Base-by-base conservation (phyloP, 2,888 invertebrate species). In the Gymnosoma rotundatum region DNA sequence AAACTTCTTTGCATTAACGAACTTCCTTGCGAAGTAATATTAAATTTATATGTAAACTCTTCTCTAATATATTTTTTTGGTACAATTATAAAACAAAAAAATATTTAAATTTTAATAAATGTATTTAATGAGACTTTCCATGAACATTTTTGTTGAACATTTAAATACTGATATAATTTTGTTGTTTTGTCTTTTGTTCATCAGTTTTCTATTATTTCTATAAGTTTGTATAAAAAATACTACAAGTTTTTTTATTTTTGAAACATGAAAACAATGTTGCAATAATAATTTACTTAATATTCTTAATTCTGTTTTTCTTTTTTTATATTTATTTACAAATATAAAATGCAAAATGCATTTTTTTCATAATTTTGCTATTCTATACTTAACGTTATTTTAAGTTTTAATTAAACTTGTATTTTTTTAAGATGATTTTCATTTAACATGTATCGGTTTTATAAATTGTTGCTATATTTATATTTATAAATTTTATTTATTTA, bases 211-310 rank as follows among this genome's bases (percentile, higher is more conserved):
- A 61, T 66, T 67, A 66, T 66, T 73, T 80, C 66, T 79, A 76
- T 63, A 74, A 83, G 76, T 83, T 78, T 80, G 69, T 86, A 83
- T 78, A 81, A 80, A 80, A 83, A 81, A 81, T 81, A 75, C 80
- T 80, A 85, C 75, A 87, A 86, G 76, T 83, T 74, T 75, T 83
- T 32, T 70, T 14, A 69, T 69, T 64, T 70, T 63, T 82, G 83
- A 78, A 83, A 82, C 74, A 78, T 83, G 79, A 78, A 80, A 64
- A 38, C 16, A 69, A 80, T 74, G 18, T 63, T 75, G 36, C 38
- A 78, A 72, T 81, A 48, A 76, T 64, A 58, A 60, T 45, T 67
- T 38, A 67, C 72, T 75, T 67, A 78, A 38, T 52, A 21, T 54
- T 32, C 45, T 32, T 42, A 50, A 18, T 42, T 18, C 0, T 36